Conservation (phyloP, 2,797 vertebrate genomes). For the Avahi laniger region DNA sequence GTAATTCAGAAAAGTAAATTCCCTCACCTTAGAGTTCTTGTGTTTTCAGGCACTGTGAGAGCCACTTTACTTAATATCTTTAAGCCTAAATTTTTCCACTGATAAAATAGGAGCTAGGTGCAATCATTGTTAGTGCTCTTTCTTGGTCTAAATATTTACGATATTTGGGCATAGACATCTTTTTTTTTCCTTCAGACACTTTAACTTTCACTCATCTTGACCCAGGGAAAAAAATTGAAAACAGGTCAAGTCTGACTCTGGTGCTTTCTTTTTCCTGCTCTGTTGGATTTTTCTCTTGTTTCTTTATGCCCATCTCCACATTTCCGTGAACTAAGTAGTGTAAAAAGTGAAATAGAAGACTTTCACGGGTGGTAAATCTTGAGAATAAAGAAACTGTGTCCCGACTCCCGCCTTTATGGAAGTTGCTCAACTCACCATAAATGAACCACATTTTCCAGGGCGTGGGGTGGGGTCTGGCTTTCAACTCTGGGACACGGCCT, state of each 20-base stretch:
- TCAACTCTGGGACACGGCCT: not conserved
- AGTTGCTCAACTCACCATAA: not conserved
- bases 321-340: not conserved
- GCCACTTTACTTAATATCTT: not conserved
- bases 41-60: not conserved
- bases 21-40: not conserved
- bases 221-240: not conserved
- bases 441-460: not conserved
- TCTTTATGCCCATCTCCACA: not conserved
- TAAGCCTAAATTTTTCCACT: not conserved
- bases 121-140: not conserved
- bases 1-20: not conserved
- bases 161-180: not conserved
- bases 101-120: not conserved
- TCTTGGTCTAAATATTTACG: not conserved
- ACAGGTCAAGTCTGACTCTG: not conserved
- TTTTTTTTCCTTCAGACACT: not conserved
- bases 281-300: not conserved
- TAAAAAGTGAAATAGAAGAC: not conserved
- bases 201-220: not conserved
- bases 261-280: not conserved
- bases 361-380: not conserved
- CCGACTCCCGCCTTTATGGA: not conserved
- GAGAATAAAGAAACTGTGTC: not conserved
- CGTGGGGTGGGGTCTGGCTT: not conserved